A percentile compares a stretch with the other conserved stretches of the same genome.
phyloP scores from a whole-genome alignment of 2,113 vertebrate species.

The Thalassarche chlororhynchos region DNA sequence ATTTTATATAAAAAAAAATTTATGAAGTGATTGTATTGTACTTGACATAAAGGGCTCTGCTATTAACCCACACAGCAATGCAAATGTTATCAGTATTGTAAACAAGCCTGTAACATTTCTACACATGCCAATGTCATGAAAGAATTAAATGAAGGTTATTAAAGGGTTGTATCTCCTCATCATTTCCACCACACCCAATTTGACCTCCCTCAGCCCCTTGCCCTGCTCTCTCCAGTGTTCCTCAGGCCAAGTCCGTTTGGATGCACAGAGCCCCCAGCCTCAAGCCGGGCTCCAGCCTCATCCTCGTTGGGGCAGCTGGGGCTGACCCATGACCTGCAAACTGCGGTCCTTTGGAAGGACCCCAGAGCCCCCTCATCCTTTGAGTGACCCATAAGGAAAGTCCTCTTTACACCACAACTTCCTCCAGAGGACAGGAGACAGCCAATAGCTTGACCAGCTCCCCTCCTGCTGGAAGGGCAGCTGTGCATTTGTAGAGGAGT shows the following conservation, averaged over 20 bases:
- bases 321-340: neutral
- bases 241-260: neutral
- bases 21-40: neutral
- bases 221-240: neutral
- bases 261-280: neutral
- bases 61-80: neutral
- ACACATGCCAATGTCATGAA: neutral
- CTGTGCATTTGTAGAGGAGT: neutral
- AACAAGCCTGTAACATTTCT: slow-evolving; percentile 32
- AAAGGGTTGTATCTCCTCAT: neutral
- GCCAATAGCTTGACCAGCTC: neutral
- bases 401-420: no score
- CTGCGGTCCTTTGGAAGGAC: neutral
- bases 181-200: neutral
- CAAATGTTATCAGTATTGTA: neutral
- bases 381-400: neutral
- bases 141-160: slow-evolving; percentile 31
- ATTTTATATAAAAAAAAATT: neutral
- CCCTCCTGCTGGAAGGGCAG: neutral
- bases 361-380: neutral
- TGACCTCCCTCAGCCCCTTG: neutral
- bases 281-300: neutral
- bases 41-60: slow-evolving; percentile 7
- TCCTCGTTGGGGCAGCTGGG: neutral
- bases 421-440: neutral